Percentiles rank a stretch among this genome's conserved stretches.
phyloP scores from a whole-genome alignment of 2,797 vertebrate genomes.

The Perdix hodgsoniae region DNA sequence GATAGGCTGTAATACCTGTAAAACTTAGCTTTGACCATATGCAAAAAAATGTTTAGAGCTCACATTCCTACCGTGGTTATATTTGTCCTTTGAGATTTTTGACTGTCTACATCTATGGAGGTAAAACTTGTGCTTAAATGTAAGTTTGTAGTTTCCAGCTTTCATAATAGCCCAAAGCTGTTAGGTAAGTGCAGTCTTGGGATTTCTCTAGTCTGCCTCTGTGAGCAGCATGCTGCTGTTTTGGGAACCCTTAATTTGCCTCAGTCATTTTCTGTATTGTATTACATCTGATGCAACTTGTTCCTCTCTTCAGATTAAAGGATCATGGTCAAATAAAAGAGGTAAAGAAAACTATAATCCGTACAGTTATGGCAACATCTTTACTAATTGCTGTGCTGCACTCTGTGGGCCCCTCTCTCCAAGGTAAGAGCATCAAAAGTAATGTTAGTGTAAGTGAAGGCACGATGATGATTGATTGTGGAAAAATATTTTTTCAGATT shows the following conservation, averaged over 20 bases:
- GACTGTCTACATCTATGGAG: neutral
- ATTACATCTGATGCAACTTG: neutral
- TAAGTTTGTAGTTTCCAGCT: neutral
- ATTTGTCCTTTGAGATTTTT: neutral
- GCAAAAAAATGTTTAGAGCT: neutral
- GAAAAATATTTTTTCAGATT: neutral
- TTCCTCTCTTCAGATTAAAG: slow-evolving; percentile 92
- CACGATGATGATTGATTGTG: neutral
- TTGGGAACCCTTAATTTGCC: neutral
- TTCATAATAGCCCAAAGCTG: neutral
- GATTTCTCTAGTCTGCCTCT: neutral
- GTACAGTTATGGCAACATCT: slow-evolving; percentile 96
- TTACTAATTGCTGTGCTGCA: slow-evolving; percentile 95
- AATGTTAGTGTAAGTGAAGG: neutral
- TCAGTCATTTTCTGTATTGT: neutral
- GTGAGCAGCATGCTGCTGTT: neutral
- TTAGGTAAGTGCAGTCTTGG: neutral
- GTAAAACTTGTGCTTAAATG: neutral
- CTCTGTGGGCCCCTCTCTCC: slow-evolving; percentile 95
- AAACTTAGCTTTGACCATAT: neutral
- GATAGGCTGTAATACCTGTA: neutral
- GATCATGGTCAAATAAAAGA: slow-evolving; percentile 98
- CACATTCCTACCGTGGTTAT: neutral
- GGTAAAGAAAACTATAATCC: slow-evolving; percentile 98
- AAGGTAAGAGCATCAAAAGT: slow-evolving; percentile 84